Percentiles rank a stretch among this genome's conserved stretches.
phyloP scores from a whole-genome alignment of 2,797 vertebrate species.

The Coregonus ussuriensis region DNA sequence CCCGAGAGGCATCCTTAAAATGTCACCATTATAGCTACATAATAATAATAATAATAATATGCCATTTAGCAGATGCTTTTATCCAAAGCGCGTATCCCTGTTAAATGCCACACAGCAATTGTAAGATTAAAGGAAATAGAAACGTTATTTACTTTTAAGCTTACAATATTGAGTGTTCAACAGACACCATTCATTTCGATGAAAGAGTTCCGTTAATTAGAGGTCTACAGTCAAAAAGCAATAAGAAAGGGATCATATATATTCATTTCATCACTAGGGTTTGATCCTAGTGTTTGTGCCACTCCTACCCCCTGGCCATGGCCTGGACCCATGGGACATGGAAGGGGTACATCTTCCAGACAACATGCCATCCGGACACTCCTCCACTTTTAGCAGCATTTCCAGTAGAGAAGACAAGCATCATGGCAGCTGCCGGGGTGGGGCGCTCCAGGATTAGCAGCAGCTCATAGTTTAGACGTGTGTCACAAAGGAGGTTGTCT shows the following conservation, averaged over 20 bases:
- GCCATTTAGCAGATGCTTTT: too few relatives aligned
- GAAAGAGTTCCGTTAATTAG: constrained; percentile 24
- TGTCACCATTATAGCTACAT: constrained; percentile 32
- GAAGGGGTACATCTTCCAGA: constrained; percentile 67
- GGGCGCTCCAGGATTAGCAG: constrained; percentile 68
- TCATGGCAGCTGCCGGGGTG: constrained; percentile 72
- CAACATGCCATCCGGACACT: constrained; percentile 70
- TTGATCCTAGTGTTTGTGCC: constrained; percentile 23
- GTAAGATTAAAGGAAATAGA: constrained; percentile 39
- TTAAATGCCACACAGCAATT: constrained; percentile 37
- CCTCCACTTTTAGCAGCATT: constrained; percentile 61
- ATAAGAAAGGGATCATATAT: constrained; percentile 31
- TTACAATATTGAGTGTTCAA: constrained; percentile 36
- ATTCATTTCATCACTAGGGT: constrained; percentile 56
- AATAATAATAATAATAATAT: too few relatives aligned
- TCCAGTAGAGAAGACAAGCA: constrained; percentile 48
- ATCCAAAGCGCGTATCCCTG: background rate
- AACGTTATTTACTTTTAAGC: constrained; percentile 54
- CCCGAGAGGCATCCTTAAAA: constrained; percentile 25
- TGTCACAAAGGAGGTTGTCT: constrained; percentile 55
- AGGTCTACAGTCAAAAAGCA: constrained; percentile 41
- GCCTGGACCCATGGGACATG: constrained; percentile 40
- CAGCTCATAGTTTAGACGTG: constrained; percentile 71
- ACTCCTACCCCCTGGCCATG: constrained; percentile 23
- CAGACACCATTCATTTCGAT: background rate